Evolutionary conservation across 2,888 invertebrate species (phyloP).

Genomic region (Thymelicus acteon): DNA sequence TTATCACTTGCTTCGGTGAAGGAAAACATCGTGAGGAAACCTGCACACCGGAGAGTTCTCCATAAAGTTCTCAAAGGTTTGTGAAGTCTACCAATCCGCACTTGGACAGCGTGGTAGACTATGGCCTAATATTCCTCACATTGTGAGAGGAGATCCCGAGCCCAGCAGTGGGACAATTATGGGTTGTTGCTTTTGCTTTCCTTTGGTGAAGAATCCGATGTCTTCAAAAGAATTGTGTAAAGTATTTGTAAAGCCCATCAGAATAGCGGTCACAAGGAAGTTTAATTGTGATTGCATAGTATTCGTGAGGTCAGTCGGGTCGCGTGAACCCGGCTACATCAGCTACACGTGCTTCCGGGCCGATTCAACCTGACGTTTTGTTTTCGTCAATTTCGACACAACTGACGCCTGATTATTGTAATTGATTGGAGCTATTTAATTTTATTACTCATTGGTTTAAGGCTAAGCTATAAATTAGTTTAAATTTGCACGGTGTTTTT

Average conservation of each 20-base stretch:
- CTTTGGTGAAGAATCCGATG: not conserved
- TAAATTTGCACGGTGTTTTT: not conserved
- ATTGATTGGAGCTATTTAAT: not conserved
- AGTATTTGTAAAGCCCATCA: slow-evolving; percentile 30
- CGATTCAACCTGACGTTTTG: not conserved
- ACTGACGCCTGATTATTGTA: not conserved
- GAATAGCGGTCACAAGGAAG: slow-evolving; percentile 51
- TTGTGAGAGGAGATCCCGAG: too few relatives aligned
- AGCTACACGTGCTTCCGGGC: slow-evolving; percentile 52
- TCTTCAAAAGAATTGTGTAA: not conserved
- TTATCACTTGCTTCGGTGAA: too few relatives aligned
- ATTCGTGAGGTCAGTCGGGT: slow-evolving; percentile 65
- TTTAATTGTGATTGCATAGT: slow-evolving; percentile 64
- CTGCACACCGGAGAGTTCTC: too few relatives aligned
- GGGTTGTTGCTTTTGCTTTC: too few relatives aligned
- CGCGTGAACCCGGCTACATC: slow-evolving; percentile 52
- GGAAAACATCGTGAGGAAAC: too few relatives aligned
- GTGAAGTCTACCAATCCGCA: too few relatives aligned
- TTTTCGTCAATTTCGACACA: slow-evolving; percentile 24
- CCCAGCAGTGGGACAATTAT: too few relatives aligned
- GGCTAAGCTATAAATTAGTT: slow-evolving; percentile 15
- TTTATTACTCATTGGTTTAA: slow-evolving; percentile 15
- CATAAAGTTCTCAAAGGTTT: too few relatives aligned
- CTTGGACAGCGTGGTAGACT: too few relatives aligned
- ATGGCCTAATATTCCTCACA: too few relatives aligned